Percentiles rank a stretch among this genome's conserved stretches.
Evolutionary conservation across 2,113 vertebrate genomes (phyloP).

Genomic region (Gallinago jamesoni): DNA sequence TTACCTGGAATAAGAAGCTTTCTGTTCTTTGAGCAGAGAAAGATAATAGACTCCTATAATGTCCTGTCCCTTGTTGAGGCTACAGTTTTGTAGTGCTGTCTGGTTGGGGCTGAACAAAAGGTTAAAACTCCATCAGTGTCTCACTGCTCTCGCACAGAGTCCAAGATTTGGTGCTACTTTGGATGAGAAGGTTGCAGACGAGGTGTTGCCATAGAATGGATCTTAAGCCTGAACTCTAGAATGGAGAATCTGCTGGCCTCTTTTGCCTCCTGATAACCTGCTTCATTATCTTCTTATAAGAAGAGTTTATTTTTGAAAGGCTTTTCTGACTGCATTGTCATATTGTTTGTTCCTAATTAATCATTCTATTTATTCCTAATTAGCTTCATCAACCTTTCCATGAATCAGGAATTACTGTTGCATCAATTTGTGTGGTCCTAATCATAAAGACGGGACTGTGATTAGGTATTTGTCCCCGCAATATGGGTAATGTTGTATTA

Average conservation of each 20-base stretch:
- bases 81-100: neutral
- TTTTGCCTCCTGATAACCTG: neutral
- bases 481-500: neutral
- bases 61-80: neutral
- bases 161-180: neutral
- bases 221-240: neutral
- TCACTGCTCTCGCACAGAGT: neutral
- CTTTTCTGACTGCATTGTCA: neutral
- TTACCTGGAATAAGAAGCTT: conserved; percentile 31
- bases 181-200: neutral
- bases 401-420: neutral
- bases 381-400: neutral
- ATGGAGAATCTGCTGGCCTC: neutral
- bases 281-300: neutral
- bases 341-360: neutral
- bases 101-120: neutral
- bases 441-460: neutral
- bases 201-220: neutral
- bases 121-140: neutral
- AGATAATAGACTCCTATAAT: conserved; percentile 25
- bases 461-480: neutral
- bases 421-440: neutral
- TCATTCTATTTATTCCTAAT: neutral
- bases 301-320: neutral
- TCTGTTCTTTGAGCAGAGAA: neutral